Evolutionary conservation across 2,888 invertebrate genomes (phyloP).

Genomic region (Lepas anatifera): DNA sequence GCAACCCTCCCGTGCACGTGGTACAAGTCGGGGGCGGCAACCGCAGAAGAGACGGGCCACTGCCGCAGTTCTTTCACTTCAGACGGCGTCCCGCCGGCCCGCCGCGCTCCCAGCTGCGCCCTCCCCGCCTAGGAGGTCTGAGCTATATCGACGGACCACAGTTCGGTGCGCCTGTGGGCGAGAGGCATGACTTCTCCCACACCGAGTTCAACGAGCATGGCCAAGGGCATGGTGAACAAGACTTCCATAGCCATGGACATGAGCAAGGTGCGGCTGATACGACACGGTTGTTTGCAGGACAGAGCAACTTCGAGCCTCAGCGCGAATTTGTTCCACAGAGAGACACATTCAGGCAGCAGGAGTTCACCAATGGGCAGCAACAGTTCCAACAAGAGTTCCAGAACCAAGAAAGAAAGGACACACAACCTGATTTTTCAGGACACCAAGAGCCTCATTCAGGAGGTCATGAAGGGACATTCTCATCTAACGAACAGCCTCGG

Average conservation of each 20-base stretch:
- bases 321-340: background rate
- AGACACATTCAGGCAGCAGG: background rate
- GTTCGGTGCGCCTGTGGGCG: background rate
- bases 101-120: background rate
- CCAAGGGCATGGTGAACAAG: too few species aligned
- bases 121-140: background rate
- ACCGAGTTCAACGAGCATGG: too few species aligned
- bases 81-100: background rate
- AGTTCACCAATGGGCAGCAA: too few species aligned
- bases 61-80: background rate
- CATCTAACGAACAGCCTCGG: background rate
- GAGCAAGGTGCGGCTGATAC: too few species aligned
- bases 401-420: too few species aligned
- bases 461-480: too few species aligned
- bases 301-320: slow-evolving; percentile 2
- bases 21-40: background rate
- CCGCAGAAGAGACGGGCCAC: background rate
- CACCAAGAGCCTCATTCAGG: too few species aligned
- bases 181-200: too few species aligned
- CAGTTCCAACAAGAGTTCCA: too few species aligned
- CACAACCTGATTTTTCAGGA: too few species aligned
- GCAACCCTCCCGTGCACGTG: background rate
- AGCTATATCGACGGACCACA: background rate
- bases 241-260: too few species aligned
- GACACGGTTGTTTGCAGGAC: background rate